Evolutionary conservation across 2,888 invertebrate genomes (phyloP), one percentile per base, ranked within the genome.

Genomic region (Julus scanicus): DNA sequence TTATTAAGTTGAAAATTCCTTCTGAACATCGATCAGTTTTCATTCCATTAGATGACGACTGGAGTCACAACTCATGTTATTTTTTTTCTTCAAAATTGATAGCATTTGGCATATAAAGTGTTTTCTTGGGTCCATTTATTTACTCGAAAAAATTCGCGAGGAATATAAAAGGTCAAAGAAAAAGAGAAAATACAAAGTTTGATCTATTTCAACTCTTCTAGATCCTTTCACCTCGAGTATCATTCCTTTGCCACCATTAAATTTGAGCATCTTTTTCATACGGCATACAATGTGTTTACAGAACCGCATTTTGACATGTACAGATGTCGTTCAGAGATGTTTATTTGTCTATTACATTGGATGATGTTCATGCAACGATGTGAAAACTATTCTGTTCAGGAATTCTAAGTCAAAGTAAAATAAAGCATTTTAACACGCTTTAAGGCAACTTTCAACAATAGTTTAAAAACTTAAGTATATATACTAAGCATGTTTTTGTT

Each of bases 11-110:
- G 4, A 63, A n/a, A 63, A 20, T 20, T 63, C 63, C 6, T 20
- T 63, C 20, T 63, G 63, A 63, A 63, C 63, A 63, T 63, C 63
- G 63, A 63, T 63, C 63, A 63, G 63, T 63, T 63, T 63, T 63
- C 20, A 20, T 57, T n/a, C 63, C 63, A 63, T 20, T 63, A 20
- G 63, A 63, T 63, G 20, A 20, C 63, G n/a, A 63, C 63, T 20
- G 15, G 15, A 57, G n/a, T 20, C 63, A 20, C 63, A 63, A 63
- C 63, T 63, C 63, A 1, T 6, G 63, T 15, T 63, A 63, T 63
- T 20, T 63, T 20, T 63, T 63, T 63, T 63, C 20, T 6, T 63
- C 63, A 63, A 63, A 63, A 63, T 63, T 63, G 63, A 63, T 63
- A 63, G 63, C 63, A 63, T 63, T 63, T 63, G 63, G 63, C 63